Evolutionary conservation across 23 tunicate genomes (phyloP).

Genomic region (Clavelina lepadiformis): DNA sequence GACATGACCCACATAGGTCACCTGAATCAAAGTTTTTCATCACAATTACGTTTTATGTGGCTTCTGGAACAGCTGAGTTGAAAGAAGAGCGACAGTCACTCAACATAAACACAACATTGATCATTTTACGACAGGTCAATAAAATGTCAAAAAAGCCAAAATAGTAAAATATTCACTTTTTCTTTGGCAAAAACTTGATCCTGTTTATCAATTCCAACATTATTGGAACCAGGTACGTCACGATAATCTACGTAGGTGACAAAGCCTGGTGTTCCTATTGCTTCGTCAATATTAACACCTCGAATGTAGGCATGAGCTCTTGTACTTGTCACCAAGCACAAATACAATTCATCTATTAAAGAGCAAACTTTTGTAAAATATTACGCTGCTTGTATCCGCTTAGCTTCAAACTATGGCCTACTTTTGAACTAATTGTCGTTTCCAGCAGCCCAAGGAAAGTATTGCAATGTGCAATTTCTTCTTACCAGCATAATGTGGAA

Average conservation of each 20-base stretch:
- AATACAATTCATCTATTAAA: slow-evolving; percentile 75
- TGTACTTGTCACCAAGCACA: slow-evolving; percentile 60
- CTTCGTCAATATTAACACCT: slow-evolving; percentile 35
- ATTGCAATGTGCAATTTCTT: no score
- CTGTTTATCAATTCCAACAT: background rate
- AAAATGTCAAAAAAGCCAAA: background rate
- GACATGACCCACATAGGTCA: slow-evolving; percentile 77
- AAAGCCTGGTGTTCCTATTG: slow-evolving; percentile 54
- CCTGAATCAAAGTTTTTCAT: slow-evolving; percentile 46
- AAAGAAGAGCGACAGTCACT: no score
- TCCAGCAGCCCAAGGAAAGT: no score
- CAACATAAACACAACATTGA: no score
- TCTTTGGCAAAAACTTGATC: slow-evolving; percentile 66
- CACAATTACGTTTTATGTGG: no score
- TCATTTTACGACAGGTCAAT: no score
- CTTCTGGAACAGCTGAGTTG: no score
- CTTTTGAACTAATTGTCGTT: no score
- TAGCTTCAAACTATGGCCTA: no score
- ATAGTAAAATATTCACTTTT: slow-evolving; percentile 19
- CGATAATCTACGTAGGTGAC: slow-evolving; percentile 56
- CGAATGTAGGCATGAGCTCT: slow-evolving; percentile 73
- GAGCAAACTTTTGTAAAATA: no score
- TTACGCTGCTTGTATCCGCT: no score
- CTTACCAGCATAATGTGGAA: slow-evolving; percentile 59
- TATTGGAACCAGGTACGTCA: slow-evolving; percentile 60